Evolutionary conservation across 2,797 vertebrate species (phyloP), one percentile per base, ranked within the genome.

Genomic region (Neosalanx taihuensis): DNA sequence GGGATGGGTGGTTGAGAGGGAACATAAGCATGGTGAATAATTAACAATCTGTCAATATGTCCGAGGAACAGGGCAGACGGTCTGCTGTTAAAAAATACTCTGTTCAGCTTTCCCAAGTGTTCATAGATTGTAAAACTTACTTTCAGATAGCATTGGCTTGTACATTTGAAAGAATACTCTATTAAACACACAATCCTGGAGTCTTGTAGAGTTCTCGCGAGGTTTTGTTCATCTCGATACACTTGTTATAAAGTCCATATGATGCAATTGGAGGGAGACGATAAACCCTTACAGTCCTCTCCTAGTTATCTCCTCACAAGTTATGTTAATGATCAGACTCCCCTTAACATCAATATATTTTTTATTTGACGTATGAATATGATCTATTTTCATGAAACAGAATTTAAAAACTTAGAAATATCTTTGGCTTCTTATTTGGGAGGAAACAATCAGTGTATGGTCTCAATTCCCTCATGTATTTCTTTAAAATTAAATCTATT

Each of bases 1-100:
- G 87, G 74, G 78, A 83, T 87, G 81, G 81, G 72, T 79, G 85
- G 84, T 76, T 87, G 85, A 85, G 87, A 87, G 79, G 81, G 76
- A 89, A 86, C 64, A 79, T 84, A 90, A 89, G 85, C 85, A 83
- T 67, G 77, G 83, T 89, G 86, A 89, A 90, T 92, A 89, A 89
- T 90, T 87, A 75, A 90, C 84, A 83, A 81, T 89, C 87, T 84
- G 86, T 90, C 90, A 88, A 81, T 81, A 85, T 85, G 83, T 80
- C 83, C 82, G 77, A 76, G 83, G 84, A 64, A 76, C 58, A 72
- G 82, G 81, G 85, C 85, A 83, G 63, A 79, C 81, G 85, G 87
- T 75, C 79, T 79, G 86, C 85, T 65, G 85, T 88, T 85, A 84
- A 79, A 72, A 83, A 76, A 74, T 71, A 56, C 51, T 84, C 78